Base-by-base conservation (phyloP, 2,113 vertebrate genomes). In the Apaloderma vittatum region DNA sequence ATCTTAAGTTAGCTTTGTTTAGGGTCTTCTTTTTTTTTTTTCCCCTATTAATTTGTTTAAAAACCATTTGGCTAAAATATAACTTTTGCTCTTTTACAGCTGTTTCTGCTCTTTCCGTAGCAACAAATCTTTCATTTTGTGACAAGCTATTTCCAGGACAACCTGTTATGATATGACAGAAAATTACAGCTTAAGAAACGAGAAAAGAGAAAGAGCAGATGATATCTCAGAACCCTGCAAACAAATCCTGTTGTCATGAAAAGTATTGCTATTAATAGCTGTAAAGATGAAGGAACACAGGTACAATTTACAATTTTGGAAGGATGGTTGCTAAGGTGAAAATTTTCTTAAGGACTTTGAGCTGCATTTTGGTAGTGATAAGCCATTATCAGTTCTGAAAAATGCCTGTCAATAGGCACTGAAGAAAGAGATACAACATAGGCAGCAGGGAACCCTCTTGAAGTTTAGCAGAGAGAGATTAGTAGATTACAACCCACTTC, bases 61-160 rank as follows among this genome's bases (percentile, higher is more conserved):
- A 91, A 61, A 79, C 26, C 18, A 65, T 88, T 90, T 86, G 66
- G 22, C 66, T 88, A 46, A 93, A 72, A 79, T 84, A 6, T 92
- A 74, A 49, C 32, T 92, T 88, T 59, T 68, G 5, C 70, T 91
- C 9, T 84, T 90, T 95, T 88, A 43, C 36, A 93, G 73, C 59
- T 91, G 52, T 81, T 96, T 81, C 40, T 84, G 10, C 54, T 86
- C n/a, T 65, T 90, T 61, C 48, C 78, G 26, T 83, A 66, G 34
- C 57, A 88, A 73, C 5, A 86, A 71, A 91, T 94, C 32, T 82
- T 84, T 94, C 51, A 54, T 80, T 94, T 86, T 88, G 52, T 91
- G 86, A 86, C 87, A 94, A 94, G 82, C 27, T 75, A 88, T 80
- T 97, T 96, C 43, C 54, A 91, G 68, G 66, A 59, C 59, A 89